These are phyloP conservation scores for Peromyscus aztecus DNA, from an alignment of 2,797 vertebrate species.

Conservation along the genomic window DNA sequence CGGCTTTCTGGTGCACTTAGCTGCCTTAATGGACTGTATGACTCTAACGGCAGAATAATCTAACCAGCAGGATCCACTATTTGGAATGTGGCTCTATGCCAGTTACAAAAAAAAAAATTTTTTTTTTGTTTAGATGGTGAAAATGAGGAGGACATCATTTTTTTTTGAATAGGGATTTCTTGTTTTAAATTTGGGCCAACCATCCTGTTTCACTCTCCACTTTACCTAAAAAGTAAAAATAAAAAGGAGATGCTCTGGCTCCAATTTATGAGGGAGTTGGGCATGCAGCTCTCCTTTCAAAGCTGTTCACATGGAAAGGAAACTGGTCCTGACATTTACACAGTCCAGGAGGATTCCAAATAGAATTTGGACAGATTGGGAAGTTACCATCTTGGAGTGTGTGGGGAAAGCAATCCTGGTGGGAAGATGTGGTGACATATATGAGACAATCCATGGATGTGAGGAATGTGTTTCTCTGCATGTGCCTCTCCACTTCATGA, in stretches of 20 bases:
- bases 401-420: conserved; percentile 75
- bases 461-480: conserved; percentile 62
- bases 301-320: conserved; percentile 69
- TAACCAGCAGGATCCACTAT: not conserved
- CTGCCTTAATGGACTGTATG: not conserved
- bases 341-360: conserved; percentile 79
- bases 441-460: conserved; percentile 72
- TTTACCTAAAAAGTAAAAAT: not conserved
- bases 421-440: conserved; percentile 75
- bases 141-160: conserved; percentile 60
- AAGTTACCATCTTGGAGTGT: conserved; percentile 69
- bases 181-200: conserved; percentile 68
- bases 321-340: conserved; percentile 75
- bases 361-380: conserved; percentile 75
- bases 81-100: conserved; percentile 17
- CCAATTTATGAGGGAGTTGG: conserved; percentile 69
- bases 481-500: conserved; percentile 48
- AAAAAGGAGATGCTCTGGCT: conserved; percentile 69
- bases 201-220: not conserved
- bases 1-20: not conserved
- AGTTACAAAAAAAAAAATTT: not conserved
- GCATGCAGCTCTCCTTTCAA: conserved; percentile 64
- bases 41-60: not conserved
- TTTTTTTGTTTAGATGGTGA: not conserved
- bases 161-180: conserved; percentile 66